Base-by-base conservation (phyloP, 1,140 invertebrate genomes). In the Coptotermes formosanus region DNA sequence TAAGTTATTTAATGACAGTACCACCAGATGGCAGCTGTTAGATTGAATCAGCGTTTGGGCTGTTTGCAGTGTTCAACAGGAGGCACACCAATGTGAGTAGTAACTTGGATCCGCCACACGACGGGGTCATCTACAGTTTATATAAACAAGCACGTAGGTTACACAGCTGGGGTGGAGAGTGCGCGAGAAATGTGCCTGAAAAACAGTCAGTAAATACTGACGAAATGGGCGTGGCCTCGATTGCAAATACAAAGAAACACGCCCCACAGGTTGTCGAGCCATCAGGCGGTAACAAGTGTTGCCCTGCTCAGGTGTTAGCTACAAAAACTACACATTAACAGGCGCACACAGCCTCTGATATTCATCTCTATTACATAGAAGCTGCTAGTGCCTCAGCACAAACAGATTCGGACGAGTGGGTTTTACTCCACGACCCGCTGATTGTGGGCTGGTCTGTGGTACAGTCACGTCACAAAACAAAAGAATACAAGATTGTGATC, bases 381-480 rank as follows among this genome's bases (percentile, higher is more conserved):
- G 59, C 59, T 64, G 59, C 59, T 64, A 19, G 59, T 64, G 25
- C 9, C 64, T 75, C 25, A 14, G 64, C 64, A 30, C 64, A 75
- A 75, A 75, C 3, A 75, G 64, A n/a, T 75, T 75, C 64, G 64
- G 64, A 75, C 64, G 64, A 75, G 64, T 75, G 64, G 25, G 25
- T 75, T 75, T 75, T 30, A 75, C 64, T 75, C n/a, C 64, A 75
- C n/a, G 64, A 75, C n/a, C 64, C 64, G 25, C 64, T 30, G 25
- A 30, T 30, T 75, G 64, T 64, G 59, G 59, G 59, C 25, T 64
- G 59, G 59, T 64, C 25, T n/a, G 25, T 25, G 64, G 25, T 75
- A 75, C 64, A 75, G 64, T 75, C 64, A 75, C 64, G 64, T 30
- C 64, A 75, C n/a, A 8, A 30, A 75, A 75, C 64, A 75, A 75